Conservation (phyloP, 2,797 vertebrate species). For the Remorina albescens region DNA sequence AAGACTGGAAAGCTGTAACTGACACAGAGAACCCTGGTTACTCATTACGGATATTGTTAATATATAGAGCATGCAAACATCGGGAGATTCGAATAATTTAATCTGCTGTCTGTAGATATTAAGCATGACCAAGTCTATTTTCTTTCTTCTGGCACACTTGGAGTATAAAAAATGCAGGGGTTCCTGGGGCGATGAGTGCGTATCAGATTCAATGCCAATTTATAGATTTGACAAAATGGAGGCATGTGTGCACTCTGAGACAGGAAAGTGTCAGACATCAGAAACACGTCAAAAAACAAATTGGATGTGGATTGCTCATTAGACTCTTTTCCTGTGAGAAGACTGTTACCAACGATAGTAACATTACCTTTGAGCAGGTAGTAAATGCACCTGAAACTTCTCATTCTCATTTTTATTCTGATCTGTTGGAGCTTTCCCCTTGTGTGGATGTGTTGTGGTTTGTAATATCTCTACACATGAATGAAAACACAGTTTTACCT, state of each 20-base stretch:
- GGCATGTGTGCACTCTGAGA: neutral
- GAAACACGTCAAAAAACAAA: neutral
- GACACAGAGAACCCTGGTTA: neutral
- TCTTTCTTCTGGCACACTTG: no score
- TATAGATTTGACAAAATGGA: neutral
- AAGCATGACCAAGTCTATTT: neutral
- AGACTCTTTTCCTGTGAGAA: neutral
- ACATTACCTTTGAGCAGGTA: neutral
- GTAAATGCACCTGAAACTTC: neutral
- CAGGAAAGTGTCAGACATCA: neutral
- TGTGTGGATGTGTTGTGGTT: neutral
- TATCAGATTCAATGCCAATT: neutral
- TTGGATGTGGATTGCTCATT: neutral
- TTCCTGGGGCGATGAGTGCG: neutral
- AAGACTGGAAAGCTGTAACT: neutral
- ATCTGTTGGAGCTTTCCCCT: neutral
- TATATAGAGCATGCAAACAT: neutral
- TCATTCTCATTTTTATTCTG: constrained; percentile 9
- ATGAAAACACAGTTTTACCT: neutral
- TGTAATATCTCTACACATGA: neutral
- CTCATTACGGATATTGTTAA: neutral
- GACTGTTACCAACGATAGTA: neutral
- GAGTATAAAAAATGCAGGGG: neutral
- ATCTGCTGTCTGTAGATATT: no score
- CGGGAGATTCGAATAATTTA: neutral